Percentiles rank a stretch among this genome's conserved stretches.
phyloP scores from a whole-genome alignment of 1,140 invertebrate genomes.

The Rhopalosiphum padi region DNA sequence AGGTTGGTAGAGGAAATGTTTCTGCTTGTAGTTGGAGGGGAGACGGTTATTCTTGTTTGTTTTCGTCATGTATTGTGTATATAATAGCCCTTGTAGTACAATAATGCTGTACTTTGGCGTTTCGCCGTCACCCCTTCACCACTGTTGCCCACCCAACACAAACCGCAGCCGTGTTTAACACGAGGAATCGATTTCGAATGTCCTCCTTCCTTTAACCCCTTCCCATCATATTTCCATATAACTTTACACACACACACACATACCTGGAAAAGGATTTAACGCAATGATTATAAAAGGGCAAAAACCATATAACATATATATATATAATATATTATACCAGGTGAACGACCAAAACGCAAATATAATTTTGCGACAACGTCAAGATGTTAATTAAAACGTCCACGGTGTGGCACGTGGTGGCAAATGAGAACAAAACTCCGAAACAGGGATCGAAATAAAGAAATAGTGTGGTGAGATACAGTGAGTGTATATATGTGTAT shows the following conservation, averaged over 20 bases:
- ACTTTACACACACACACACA: not conserved
- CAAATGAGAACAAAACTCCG: not conserved
- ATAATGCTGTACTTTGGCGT: not conserved
- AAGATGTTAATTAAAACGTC: not conserved
- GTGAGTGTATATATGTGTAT: not conserved
- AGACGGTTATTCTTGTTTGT: conserved; percentile 1
- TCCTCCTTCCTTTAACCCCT: not conserved
- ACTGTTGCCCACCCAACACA: not conserved
- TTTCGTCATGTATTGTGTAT: not conserved
- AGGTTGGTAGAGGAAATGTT: not conserved
- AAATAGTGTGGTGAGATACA: not conserved
- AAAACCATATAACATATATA: not conserved
- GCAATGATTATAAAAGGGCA: not conserved
- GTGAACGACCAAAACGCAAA: not conserved
- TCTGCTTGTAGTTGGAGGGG: not conserved
- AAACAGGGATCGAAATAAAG: not conserved
- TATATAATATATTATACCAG: not conserved
- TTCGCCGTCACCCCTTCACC: not conserved
- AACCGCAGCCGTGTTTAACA: not conserved
- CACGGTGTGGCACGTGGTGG: no score
- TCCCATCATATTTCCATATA: not conserved
- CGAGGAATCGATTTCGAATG: not conserved
- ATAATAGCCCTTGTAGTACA: conserved; percentile 7
- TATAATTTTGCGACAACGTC: not conserved
- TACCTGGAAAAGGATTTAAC: not conserved